Conservation (phyloP, 2,113 vertebrate species). For the Syngnathus scovelli region DNA sequence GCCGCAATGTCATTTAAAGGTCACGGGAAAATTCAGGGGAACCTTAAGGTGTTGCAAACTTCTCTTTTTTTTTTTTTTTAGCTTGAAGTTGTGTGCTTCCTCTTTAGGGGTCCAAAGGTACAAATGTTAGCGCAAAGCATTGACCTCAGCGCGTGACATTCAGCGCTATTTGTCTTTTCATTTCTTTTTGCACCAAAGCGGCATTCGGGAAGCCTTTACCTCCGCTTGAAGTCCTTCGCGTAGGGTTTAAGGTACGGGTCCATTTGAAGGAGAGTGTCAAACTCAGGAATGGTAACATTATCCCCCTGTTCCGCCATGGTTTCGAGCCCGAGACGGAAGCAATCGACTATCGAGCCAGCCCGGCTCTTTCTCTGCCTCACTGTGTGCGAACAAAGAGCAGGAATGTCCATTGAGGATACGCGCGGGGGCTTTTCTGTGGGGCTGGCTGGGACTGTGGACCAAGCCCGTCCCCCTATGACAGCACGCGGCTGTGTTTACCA, state of each 20-base stretch:
- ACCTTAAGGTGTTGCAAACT: neutral
- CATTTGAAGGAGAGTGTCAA: slow-evolving; percentile 66
- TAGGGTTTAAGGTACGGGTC: slow-evolving; percentile 67
- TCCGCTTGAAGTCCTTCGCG: slow-evolving; percentile 73
- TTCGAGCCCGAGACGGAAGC: slow-evolving; percentile 41
- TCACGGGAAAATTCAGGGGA: neutral
- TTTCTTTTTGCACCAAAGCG: slow-evolving; percentile 2
- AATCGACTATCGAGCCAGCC: slow-evolving; percentile 62
- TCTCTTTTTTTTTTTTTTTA: slow-evolving; percentile 2
- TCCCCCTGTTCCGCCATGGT: slow-evolving; percentile 69
- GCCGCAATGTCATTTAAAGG: neutral
- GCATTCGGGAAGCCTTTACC: slow-evolving; percentile 58
- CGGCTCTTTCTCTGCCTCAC: neutral
- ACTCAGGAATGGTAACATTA: slow-evolving; percentile 59
- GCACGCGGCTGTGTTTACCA: neutral
- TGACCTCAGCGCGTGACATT: slow-evolving; percentile 7
- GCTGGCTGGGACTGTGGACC: slow-evolving; percentile 5
- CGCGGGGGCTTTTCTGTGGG: slow-evolving; percentile 6
- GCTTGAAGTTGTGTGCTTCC: neutral
- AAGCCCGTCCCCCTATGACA: slow-evolving; percentile 46
- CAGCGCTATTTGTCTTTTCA: neutral
- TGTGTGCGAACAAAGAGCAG: slow-evolving; percentile 3
- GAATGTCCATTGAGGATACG: neutral
- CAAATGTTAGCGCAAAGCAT: neutral
- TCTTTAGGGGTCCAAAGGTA: neutral